Conservation (phyloP, 2,113 vertebrate species). For the Platichthys stellatus region DNA sequence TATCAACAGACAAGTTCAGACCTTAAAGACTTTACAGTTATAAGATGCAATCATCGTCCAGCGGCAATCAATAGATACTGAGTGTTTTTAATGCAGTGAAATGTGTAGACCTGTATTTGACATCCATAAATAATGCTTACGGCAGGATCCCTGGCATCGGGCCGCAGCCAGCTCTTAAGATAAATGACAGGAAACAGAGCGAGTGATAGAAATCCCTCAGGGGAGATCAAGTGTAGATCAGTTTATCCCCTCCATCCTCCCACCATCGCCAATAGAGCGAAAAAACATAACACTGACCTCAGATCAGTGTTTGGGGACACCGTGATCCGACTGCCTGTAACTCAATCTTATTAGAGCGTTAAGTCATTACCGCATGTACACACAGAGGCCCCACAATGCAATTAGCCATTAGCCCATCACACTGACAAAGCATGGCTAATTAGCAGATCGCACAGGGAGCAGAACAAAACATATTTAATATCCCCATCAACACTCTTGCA, state of each 20-base stretch:
- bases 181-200: slow-evolving; percentile 33
- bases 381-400: slow-evolving; percentile 77
- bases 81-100: slow-evolving; percentile 49
- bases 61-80: slow-evolving; percentile 20
- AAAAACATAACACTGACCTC: slow-evolving; percentile 67
- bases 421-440: slow-evolving; percentile 80
- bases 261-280: slow-evolving; percentile 55
- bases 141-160: slow-evolving; percentile 35
- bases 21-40: slow-evolving; percentile 15
- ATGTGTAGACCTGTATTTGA: slow-evolving; percentile 13
- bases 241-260: slow-evolving; percentile 50
- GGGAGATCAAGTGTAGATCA: slow-evolving; percentile 46
- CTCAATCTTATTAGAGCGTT: slow-evolving; percentile 81
- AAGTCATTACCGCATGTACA: slow-evolving; percentile 80
- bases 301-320: slow-evolving; percentile 70
- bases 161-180: slow-evolving; percentile 23
- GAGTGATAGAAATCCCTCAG: slow-evolving; percentile 28
- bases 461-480: slow-evolving; percentile 74
- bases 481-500: slow-evolving; percentile 60
- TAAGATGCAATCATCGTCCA: slow-evolving; percentile 38
- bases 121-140: slow-evolving; percentile 36
- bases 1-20: slow-evolving; percentile 42
- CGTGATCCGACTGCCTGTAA: slow-evolving; percentile 71
- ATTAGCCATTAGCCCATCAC: slow-evolving; percentile 81
- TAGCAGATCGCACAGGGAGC: slow-evolving; percentile 72